Conservation (phyloP, 2,113 vertebrate species). For the Alligator mississippiensis region DNA sequence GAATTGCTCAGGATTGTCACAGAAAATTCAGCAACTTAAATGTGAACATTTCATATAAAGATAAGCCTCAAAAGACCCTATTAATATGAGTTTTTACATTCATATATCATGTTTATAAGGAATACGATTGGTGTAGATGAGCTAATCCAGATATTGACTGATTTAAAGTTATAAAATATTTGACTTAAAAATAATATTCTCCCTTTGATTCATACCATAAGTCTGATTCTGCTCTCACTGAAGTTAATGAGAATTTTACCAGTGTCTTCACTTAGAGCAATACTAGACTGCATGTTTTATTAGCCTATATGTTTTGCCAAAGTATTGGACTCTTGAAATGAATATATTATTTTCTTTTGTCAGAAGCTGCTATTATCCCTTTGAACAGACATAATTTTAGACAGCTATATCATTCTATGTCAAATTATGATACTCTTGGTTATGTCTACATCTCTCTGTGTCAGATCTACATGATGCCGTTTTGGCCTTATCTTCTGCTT, state of each 20-base stretch:
- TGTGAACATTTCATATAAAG: neutral
- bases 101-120: neutral
- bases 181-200: neutral
- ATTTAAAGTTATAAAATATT: neutral
- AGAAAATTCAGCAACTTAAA: neutral
- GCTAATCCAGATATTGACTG: neutral
- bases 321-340: neutral
- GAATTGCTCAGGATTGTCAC: neutral
- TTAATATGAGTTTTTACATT: neutral
- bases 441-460: no score
- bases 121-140: neutral
- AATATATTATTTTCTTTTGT: neutral
- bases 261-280: neutral
- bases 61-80: neutral
- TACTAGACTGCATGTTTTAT: neutral
- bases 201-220: neutral
- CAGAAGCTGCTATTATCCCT: neutral
- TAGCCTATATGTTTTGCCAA: neutral
- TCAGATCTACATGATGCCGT: no score
- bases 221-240: neutral
- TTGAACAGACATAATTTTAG: neutral
- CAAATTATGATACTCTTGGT: no score
- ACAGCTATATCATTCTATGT: neutral
- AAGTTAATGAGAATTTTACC: neutral
- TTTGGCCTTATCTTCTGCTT: no score